These are phyloP conservation scores for Bradypodion pumilum DNA, from an alignment of 2,797 vertebrate genomes.

Conservation along the genomic window DNA sequence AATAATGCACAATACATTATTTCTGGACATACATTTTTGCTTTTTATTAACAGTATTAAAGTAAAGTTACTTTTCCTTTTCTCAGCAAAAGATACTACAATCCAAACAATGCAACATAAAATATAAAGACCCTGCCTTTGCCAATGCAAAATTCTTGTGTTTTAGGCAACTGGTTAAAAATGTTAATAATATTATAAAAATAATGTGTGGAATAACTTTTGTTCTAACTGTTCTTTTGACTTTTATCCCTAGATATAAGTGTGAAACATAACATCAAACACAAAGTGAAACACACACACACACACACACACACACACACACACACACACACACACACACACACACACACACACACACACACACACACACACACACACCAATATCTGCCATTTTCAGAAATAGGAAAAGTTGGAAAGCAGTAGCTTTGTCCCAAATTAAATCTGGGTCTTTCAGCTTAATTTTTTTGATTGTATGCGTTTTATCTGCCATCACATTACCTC, in stretches of 20 bases:
- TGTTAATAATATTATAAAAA: no score
- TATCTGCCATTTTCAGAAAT: constrained; percentile 32
- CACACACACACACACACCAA: neutral
- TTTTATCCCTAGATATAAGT: constrained; percentile 24
- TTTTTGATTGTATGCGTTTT: no score
- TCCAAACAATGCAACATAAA: neutral
- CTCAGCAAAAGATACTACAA: neutral
- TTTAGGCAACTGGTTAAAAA: neutral
- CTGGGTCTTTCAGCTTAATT: no score
- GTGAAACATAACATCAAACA: neutral
- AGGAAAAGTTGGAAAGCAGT: neutral
- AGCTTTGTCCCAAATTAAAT: neutral
- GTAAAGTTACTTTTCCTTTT: constrained; percentile 4
- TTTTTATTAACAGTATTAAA: neutral
- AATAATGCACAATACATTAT: neutral
- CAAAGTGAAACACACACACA: neutral
- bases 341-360: constrained; percentile 1
- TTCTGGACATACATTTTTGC: neutral
- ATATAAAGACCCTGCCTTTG: neutral
- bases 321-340: constrained; percentile 1
- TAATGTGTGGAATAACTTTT: neutral
- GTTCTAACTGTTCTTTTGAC: neutral
- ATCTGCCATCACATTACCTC: no score
- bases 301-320: constrained; percentile 22
- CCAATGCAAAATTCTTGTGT: neutral